Base-by-base conservation (phyloP, 23 tunicate species). In the Trididemnum miniatum region DNA sequence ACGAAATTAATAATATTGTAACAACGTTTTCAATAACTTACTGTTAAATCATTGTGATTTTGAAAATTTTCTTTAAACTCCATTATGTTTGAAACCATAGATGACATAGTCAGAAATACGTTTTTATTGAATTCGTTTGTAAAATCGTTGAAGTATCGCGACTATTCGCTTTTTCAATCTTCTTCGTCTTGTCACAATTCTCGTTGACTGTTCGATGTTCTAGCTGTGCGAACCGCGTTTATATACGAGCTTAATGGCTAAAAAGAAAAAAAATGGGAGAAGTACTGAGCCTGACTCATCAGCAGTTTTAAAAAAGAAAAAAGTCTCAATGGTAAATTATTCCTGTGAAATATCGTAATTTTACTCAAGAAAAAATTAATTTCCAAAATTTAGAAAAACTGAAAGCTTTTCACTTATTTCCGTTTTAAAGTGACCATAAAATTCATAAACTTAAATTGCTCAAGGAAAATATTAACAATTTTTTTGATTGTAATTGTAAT, bases 41-140 rank as follows among this genome's bases (percentile, higher is more conserved):
- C 84, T 54, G 69, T n/a, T 31, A 80, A 34, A 26, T 80, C 74
- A 5, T 22, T 80, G 12, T 67, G 20, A 33, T 32, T 67, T 32
- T 80, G 84, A 27, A 80, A 63, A 3, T 64, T 80, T 35, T 80
- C 73, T 28, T 27, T 80, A 35, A 20, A 80, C 25, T 80, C 84
- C 72, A 63, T 35, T 9, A 38, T 33, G 51, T 65, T 63, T 33
- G 84, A 80, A 12, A 80, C 37, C 54, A 80, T 62, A 2, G 84
- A 7, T 5, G 84, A 80, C 3, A 74, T 32, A 73, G 64, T 80
- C 7, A 67, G 31, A 62, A 62, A 5, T 26, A n/a, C n/a, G 5
- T 62, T 3, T 62, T 62, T 44, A 9, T 44, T 44, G 54, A 15
- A 7, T 44, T 9, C 54, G 9, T 7, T 7, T 44, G 54, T 7